Evolutionary conservation across 2,888 invertebrate species (phyloP).

Genomic region (Chrysolina haemoptera): DNA sequence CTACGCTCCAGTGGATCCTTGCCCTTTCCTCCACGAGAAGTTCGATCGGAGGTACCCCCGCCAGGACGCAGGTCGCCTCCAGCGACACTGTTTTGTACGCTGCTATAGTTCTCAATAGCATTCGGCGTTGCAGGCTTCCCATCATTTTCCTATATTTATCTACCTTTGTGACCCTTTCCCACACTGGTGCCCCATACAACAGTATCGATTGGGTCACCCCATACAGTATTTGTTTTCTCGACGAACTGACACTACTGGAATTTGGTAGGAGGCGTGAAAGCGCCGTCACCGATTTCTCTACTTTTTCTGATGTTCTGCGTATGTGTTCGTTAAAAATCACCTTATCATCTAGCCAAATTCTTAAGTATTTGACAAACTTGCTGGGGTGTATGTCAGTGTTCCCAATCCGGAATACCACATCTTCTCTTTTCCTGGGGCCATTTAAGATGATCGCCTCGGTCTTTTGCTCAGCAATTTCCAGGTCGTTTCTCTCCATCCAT

Average conservation of each 20-base stretch:
- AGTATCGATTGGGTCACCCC: conserved; percentile 24
- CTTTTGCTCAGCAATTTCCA: too few relatives aligned
- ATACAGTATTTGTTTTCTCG: not conserved
- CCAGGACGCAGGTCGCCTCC: not conserved
- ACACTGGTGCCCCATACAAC: conserved; percentile 32
- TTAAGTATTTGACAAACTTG: conserved; percentile 25
- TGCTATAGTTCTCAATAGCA: not conserved
- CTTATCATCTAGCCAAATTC: conserved; percentile 27
- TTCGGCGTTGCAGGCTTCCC: conserved; percentile 5
- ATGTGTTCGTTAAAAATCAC: conserved; percentile 3
- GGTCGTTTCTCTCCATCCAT: too few relatives aligned
- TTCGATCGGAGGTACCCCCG: conserved; percentile 8
- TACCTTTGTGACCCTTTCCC: conserved; percentile 16
- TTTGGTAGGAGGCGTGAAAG: conserved; percentile 23
- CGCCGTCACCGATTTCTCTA: conserved; percentile 16
- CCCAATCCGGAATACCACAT: too few relatives aligned
- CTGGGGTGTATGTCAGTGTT: too few relatives aligned
- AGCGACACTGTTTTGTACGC: conserved; percentile 19
- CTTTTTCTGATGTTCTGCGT: not conserved
- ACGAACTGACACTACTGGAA: not conserved
- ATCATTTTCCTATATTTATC: conserved; percentile 11
- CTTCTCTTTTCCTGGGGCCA: too few relatives aligned
- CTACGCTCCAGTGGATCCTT: not conserved
- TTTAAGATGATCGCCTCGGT: too few relatives aligned
- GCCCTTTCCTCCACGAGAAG: conserved; percentile 1